phyloP scores from a whole-genome alignment of 2,888 invertebrate species.

The Hirtodrosophila histrioides region DNA sequence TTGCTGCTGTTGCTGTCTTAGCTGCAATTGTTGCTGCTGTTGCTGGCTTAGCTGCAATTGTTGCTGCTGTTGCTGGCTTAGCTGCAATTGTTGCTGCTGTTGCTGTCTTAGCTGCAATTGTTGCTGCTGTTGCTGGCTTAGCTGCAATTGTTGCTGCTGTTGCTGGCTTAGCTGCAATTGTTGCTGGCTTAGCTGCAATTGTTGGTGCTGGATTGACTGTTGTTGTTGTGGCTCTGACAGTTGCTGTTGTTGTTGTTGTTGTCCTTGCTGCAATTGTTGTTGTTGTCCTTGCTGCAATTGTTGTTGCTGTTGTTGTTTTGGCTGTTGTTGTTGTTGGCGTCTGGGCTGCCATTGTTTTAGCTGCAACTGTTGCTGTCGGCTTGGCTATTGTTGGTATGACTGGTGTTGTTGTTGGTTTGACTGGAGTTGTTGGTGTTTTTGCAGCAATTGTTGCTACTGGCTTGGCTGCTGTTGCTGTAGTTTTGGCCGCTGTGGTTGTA shows the following conservation, averaged over 20 bases:
- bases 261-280: not conserved
- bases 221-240: not conserved
- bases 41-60: not conserved
- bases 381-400: too few relatives aligned
- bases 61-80: not conserved
- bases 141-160: constrained; percentile 1
- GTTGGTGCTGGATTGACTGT: too few relatives aligned
- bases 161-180: not conserved
- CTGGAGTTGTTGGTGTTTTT: not conserved
- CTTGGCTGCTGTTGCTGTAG: too few relatives aligned
- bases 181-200: not conserved
- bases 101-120: not conserved
- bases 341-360: not conserved
- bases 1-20: constrained; percentile 1
- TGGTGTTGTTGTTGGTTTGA: too few relatives aligned
- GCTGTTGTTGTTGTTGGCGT: too few relatives aligned
- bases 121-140: not conserved
- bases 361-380: not conserved
- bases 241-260: not conserved
- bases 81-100: constrained; percentile 1
- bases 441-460: not conserved
- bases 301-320: too few relatives aligned
- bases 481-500: too few relatives aligned
- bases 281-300: not conserved
- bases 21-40: not conserved